Percentiles rank a stretch among this genome's conserved stretches.
phyloP scores from a whole-genome alignment of 2,888 invertebrate genomes.

The Limnephilus lunatus region DNA sequence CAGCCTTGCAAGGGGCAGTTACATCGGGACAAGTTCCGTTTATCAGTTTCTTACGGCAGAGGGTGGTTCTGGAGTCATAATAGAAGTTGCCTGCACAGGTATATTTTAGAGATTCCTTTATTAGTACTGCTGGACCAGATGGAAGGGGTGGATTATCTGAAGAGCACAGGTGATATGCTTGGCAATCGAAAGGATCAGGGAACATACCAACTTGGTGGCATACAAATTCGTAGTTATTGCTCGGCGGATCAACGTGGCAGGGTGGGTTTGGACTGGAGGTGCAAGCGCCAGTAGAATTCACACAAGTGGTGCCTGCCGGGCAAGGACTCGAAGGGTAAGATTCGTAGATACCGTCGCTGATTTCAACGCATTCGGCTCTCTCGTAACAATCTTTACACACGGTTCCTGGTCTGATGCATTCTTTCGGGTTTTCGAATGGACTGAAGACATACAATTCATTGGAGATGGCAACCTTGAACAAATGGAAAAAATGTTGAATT shows the following conservation, averaged over 20 bases:
- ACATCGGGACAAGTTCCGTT: conserved; percentile 31
- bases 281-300: conserved; percentile 40
- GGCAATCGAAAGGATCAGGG: conserved; percentile 58
- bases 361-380: not conserved
- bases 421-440: not conserved
- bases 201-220: conserved; percentile 56
- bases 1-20: not conserved
- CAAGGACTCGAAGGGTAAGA: conserved; percentile 20
- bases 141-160: not conserved
- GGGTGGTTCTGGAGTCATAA: conserved; percentile 24
- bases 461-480: not conserved
- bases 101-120: not conserved
- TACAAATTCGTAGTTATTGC: conserved; percentile 30
- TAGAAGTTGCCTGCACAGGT: not conserved
- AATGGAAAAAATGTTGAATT: not conserved
- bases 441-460: not conserved
- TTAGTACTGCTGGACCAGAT: not conserved
- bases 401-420: conserved; percentile 19
- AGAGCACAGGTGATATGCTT: conserved; percentile 56
- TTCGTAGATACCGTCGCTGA: not conserved
- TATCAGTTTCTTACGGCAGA: conserved; percentile 1
- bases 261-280: conserved; percentile 43
- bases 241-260: conserved; percentile 10
- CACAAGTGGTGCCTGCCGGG: conserved; percentile 45
- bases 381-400: not conserved